These are phyloP conservation scores for Vireo griseus DNA, from an alignment of 2,797 vertebrate species.

Conservation along the genomic window DNA sequence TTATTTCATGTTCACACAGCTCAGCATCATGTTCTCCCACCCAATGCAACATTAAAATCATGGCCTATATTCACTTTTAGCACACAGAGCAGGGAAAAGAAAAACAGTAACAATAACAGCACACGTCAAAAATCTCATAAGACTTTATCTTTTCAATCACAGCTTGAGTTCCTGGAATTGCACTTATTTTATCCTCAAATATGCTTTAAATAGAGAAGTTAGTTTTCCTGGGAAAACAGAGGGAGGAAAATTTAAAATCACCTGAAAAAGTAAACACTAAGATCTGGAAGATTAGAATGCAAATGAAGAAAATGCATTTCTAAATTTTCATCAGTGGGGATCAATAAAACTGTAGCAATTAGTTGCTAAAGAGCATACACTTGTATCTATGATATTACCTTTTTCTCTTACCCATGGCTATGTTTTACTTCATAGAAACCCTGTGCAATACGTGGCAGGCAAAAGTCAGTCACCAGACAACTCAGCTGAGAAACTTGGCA, in stretches of 20 bases:
- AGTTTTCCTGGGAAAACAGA: not conserved
- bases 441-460: not conserved
- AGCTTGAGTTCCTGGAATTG: not conserved
- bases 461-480: slow-evolving; percentile 9
- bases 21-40: not conserved
- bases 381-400: not conserved
- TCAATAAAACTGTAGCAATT: not conserved
- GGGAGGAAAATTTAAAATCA: not conserved
- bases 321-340: not conserved
- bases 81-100: not conserved
- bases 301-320: not conserved
- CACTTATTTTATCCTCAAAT: not conserved
- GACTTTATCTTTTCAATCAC: not conserved
- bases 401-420: not conserved
- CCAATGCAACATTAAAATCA: not conserved
- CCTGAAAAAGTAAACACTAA: not conserved
- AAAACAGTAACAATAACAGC: not conserved
- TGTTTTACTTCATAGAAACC: not conserved
- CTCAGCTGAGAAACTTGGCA: slow-evolving; percentile 24
- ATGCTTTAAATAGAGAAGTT: not conserved
- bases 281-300: not conserved
- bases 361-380: not conserved
- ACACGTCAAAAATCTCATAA: not conserved
- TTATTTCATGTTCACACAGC: not conserved
- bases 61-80: not conserved